These are phyloP conservation scores for Imbricaverruca yamaguchii DNA, from an alignment of 2,888 invertebrate species.

Conservation along the genomic window DNA sequence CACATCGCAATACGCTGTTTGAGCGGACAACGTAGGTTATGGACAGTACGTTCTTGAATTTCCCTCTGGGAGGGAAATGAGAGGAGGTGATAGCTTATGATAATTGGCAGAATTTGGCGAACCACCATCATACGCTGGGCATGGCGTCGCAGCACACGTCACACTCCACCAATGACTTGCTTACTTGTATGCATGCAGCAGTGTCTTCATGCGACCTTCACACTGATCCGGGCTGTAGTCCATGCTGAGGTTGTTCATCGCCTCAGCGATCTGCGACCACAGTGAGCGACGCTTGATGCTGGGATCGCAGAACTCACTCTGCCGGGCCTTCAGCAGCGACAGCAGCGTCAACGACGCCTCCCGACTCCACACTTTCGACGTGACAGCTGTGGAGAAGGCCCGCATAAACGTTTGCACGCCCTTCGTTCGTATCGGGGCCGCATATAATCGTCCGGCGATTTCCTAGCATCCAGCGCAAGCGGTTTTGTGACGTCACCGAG, in stretches of 20 bases:
- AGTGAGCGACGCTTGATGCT: background rate
- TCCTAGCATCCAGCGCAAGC: no score
- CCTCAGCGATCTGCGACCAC: background rate
- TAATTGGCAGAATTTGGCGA: background rate
- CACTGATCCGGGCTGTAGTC: conserved; percentile 4
- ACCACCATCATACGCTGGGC: background rate
- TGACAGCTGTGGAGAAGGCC: no score
- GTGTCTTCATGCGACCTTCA: conserved; percentile 15
- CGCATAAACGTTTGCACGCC: no score
- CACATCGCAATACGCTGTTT: no score
- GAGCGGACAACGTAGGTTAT: no score
- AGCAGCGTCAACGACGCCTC: conserved; percentile 9
- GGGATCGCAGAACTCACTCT: background rate
- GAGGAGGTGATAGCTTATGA: no score
- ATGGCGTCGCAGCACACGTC: no score
- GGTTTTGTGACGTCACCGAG: no score
- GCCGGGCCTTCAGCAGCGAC: conserved; percentile 2
- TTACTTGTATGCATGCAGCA: conserved; percentile 1
- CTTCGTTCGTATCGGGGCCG: no score
- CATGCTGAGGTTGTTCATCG: background rate
- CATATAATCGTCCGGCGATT: no score
- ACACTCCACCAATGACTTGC: background rate
- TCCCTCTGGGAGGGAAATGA: no score
- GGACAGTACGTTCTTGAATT: no score
- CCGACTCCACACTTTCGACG: background rate